A percentile compares a stretch with the other conserved stretches of the same genome.
phyloP scores from a whole-genome alignment of 2,888 invertebrate genomes.

The Taenaris catops region DNA sequence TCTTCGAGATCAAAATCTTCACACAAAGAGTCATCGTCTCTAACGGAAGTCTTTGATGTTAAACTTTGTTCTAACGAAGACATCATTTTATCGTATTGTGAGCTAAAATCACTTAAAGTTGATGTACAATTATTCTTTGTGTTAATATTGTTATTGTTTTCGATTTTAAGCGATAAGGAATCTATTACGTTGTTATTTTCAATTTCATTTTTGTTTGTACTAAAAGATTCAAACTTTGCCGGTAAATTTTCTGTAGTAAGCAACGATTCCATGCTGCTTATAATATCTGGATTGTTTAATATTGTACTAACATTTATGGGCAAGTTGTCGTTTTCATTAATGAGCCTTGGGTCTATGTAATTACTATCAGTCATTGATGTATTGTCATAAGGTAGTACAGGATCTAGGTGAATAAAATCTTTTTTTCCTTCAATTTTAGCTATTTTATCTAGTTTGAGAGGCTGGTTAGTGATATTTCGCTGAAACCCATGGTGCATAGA shows the following conservation, averaged over 20 bases:
- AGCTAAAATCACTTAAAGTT: slow-evolving; percentile 60
- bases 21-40: slow-evolving; percentile 76
- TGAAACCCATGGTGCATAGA: slow-evolving; percentile 73
- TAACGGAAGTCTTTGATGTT: slow-evolving; percentile 62
- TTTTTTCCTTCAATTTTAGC: slow-evolving; percentile 57
- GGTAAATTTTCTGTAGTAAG: slow-evolving; percentile 72
- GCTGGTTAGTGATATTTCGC: slow-evolving; percentile 61
- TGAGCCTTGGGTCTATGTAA: slow-evolving; percentile 81
- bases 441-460: slow-evolving; percentile 68
- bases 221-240: slow-evolving; percentile 69
- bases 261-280: slow-evolving; percentile 74
- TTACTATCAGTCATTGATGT: slow-evolving; percentile 72
- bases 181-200: slow-evolving; percentile 43
- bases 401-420: slow-evolving; percentile 69
- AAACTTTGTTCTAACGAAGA: slow-evolving; percentile 71
- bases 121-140: slow-evolving; percentile 40
- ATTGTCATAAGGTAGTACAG: slow-evolving; percentile 59
- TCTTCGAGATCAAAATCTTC: slow-evolving; percentile 83
- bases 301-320: slow-evolving; percentile 79
- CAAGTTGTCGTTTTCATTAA: slow-evolving; percentile 85
- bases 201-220: slow-evolving; percentile 46
- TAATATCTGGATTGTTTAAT: slow-evolving; percentile 70
- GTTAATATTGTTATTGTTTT: slow-evolving; percentile 33
- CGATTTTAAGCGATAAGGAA: slow-evolving; percentile 31
- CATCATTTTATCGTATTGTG: slow-evolving; percentile 76